These are phyloP conservation scores for Chloropsis cyanopogon DNA, from an alignment of 2,113 vertebrate species.

Conservation along the genomic window DNA sequence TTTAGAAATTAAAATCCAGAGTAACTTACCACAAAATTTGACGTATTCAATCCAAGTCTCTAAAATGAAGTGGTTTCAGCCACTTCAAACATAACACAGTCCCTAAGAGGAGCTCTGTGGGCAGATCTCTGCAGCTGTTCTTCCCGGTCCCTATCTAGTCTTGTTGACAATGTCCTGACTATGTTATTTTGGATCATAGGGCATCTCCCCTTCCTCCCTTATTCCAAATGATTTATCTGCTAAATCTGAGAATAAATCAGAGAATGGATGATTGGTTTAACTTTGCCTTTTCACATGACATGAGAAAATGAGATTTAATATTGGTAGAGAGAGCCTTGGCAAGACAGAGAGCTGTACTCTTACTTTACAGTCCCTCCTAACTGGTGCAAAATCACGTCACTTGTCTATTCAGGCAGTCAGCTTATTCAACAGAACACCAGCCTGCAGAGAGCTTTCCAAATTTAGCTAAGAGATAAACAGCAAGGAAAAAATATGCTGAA, in stretches of 20 bases:
- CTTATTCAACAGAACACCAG: slow-evolving; percentile 27
- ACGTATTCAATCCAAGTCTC: neutral
- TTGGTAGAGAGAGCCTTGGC: neutral
- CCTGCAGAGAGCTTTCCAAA: slow-evolving; percentile 45
- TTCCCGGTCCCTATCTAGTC: neutral
- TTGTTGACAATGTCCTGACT: neutral
- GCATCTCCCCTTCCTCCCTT: neutral
- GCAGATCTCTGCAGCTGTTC: neutral
- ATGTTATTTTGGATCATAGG: neutral
- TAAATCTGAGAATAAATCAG: neutral
- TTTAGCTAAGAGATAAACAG: slow-evolving; percentile 49
- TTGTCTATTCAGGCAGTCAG: neutral
- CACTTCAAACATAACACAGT: neutral
- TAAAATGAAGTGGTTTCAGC: neutral
- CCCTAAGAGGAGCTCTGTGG: neutral
- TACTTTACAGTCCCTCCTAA: neutral
- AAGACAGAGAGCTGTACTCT: neutral
- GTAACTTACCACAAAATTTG: neutral
- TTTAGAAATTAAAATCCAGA: neutral
- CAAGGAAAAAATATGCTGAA: slow-evolving; percentile 1
- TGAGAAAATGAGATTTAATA: neutral
- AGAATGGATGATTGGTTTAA: neutral
- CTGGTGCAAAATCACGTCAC: neutral
- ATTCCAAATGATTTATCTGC: neutral
- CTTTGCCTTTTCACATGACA: neutral